Evolutionary conservation across 2,113 vertebrate species (phyloP), one percentile per base, ranked within the genome.

Genomic region (Rhinopithecus roxellana): DNA sequence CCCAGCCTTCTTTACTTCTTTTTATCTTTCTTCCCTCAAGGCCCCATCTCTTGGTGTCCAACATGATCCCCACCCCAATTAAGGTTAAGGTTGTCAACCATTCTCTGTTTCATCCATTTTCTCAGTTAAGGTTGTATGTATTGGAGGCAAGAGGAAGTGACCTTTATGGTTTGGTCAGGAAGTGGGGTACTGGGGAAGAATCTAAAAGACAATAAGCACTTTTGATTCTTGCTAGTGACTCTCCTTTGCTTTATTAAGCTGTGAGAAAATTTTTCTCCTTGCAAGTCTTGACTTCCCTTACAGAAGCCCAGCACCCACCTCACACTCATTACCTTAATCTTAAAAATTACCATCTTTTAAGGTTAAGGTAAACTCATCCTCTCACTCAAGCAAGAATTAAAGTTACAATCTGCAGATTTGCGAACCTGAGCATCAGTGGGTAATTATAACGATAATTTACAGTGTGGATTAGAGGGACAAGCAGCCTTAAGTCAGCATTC

Each of bases 131-230:
- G 18, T 9, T n/a, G 40, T 61, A 30, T 55, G 27, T 20, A 11
- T 74, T 72, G 22, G 72, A 59, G 32, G 64, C 57, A 75, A 48
- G 48, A 74, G 75, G 22, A 52, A 82, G 20, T 12, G 45, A 57
- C 17, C 35, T 79, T 83, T 59, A 52, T 43, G 27, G 23, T 89
- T 35, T 75, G 64, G 12, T 23, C 13, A 7, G 59, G 74, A 89
- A 80, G 55, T 0, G 1, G 14, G 48, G 4, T 43, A 9, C 35
- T 25, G 25, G 55, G 38, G 22, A 43, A n/a, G 6, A 3, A 38
- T 32, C 75, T 61, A 55, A 81, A 80, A 83, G 87, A 27, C 12
- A 57, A 17, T 32, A 23, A 48, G 77, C 67, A 30, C 72, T 84
- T 84, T 89, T 70, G 70, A 92, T 48, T 79, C 61, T 50, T 59